Conservation (phyloP, 2,113 vertebrate genomes). For the Colistium nudipinnis region DNA sequence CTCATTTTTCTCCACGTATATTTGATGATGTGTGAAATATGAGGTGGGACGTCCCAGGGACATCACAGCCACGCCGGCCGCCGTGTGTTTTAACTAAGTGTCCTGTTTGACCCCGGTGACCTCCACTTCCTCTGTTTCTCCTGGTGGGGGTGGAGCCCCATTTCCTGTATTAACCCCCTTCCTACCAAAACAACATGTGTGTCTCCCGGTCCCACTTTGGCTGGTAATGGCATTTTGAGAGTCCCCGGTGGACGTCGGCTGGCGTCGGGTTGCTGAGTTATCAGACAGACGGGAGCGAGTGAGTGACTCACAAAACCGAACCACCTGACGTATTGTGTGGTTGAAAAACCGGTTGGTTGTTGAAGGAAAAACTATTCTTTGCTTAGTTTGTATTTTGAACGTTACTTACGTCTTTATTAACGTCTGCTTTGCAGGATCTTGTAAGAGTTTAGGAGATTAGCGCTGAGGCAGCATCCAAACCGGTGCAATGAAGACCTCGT, state of each 20-base stretch:
- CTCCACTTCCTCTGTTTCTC: constrained; percentile 51
- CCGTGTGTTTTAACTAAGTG: constrained; percentile 54
- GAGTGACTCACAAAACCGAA: constrained; percentile 19
- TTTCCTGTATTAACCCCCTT: constrained; percentile 69
- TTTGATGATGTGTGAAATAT: too few relatives aligned
- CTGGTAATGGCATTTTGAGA: constrained; percentile 70
- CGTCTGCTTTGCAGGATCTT: too few relatives aligned
- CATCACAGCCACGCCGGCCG: constrained; percentile 23
- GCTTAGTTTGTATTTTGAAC: too few relatives aligned
- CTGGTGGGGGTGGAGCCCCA: constrained; percentile 41
- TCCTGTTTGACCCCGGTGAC: constrained; percentile 50
- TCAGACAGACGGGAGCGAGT: constrained; percentile 45
- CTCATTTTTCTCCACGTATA: neutral
- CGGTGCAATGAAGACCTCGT: too few relatives aligned
- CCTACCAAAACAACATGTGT: constrained; percentile 63
- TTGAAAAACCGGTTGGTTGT: neutral
- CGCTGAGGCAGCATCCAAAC: too few relatives aligned
- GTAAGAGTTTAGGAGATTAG: too few relatives aligned
- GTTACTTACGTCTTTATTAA: too few relatives aligned
- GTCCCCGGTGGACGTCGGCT: constrained; percentile 55
- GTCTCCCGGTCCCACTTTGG: constrained; percentile 44
- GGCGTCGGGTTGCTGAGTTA: constrained; percentile 71
- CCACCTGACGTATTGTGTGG: neutral
- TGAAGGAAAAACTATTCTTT: too few relatives aligned
- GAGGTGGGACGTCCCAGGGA: constrained; percentile 39